A percentile compares a stretch with the other conserved stretches of the same genome.
phyloP scores from a whole-genome alignment of 1,140 invertebrate species.

The Bombus terrestris region DNA sequence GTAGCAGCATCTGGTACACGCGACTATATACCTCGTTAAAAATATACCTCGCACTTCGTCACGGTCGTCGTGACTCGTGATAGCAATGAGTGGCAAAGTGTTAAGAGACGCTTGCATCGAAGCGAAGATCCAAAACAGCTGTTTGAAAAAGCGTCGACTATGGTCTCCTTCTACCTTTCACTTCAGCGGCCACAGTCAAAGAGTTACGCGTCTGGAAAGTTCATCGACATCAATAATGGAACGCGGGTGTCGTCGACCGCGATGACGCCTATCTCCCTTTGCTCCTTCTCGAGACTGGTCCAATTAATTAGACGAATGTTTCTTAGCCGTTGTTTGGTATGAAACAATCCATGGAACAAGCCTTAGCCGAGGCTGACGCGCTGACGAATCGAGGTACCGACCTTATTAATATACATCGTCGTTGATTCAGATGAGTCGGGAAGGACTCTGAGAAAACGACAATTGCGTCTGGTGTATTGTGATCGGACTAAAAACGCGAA shows the following conservation, averaged over 20 bases:
- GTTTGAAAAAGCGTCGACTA: too few relatives aligned
- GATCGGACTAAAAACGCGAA: background rate
- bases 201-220: slow-evolving; percentile 52
- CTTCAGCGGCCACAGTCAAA: background rate
- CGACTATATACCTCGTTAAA: slow-evolving; percentile 65
- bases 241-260: slow-evolving; percentile 50
- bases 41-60: slow-evolving; percentile 55
- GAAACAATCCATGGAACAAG: slow-evolving; percentile 30
- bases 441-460: slow-evolving; percentile 16
- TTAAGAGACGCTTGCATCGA: background rate
- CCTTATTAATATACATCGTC: slow-evolving; percentile 46
- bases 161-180: slow-evolving; percentile 10
- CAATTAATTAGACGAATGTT: slow-evolving; percentile 50
- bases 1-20: slow-evolving; percentile 31
- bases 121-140: background rate
- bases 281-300: slow-evolving; percentile 1
- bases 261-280: slow-evolving; percentile 30
- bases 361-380: slow-evolving; percentile 6
- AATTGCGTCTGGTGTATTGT: slow-evolving; percentile 34
- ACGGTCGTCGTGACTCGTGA: background rate
- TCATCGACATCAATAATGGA: slow-evolving; percentile 61
- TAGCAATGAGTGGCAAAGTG: background rate
- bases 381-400: slow-evolving; percentile 3
- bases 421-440: background rate
- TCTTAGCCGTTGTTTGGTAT: slow-evolving; percentile 26